phyloP scores from a whole-genome alignment of 2,797 vertebrate species.

The Thamnophis elegans region DNA sequence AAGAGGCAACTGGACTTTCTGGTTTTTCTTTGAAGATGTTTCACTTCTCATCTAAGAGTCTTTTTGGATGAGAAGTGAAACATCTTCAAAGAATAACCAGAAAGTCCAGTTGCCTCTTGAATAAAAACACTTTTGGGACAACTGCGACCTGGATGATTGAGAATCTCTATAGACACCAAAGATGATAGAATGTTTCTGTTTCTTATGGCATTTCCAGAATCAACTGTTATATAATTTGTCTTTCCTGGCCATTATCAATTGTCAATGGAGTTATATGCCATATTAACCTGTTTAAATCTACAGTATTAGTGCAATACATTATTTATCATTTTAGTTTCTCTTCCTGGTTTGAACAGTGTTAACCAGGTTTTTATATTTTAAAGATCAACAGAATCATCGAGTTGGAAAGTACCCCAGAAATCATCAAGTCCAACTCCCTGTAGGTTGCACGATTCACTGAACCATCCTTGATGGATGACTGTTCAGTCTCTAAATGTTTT shows the following conservation, averaged over 20 bases:
- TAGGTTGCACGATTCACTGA: neutral
- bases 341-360: neutral
- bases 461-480: neutral
- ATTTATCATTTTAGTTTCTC: neutral
- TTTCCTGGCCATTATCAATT: neutral
- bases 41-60: too few relatives aligned
- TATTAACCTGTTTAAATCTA: neutral
- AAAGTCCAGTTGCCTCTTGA: too few relatives aligned
- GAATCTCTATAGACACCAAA: neutral
- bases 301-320: neutral
- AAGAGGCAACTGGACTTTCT: too few relatives aligned
- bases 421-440: neutral
- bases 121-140: too few relatives aligned
- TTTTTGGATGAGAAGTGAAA: neutral
- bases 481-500: neutral
- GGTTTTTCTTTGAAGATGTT: too few relatives aligned
- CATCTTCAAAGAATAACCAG: neutral
- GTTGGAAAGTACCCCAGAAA: neutral
- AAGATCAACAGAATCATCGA: neutral
- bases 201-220: neutral
- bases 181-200: neutral
- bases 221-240: neutral
- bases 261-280: neutral
- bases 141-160: too few relatives aligned
- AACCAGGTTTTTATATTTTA: neutral